These are phyloP conservation scores for Xylocampa areola DNA, from an alignment of 2,888 invertebrate genomes.

Conservation along the genomic window DNA sequence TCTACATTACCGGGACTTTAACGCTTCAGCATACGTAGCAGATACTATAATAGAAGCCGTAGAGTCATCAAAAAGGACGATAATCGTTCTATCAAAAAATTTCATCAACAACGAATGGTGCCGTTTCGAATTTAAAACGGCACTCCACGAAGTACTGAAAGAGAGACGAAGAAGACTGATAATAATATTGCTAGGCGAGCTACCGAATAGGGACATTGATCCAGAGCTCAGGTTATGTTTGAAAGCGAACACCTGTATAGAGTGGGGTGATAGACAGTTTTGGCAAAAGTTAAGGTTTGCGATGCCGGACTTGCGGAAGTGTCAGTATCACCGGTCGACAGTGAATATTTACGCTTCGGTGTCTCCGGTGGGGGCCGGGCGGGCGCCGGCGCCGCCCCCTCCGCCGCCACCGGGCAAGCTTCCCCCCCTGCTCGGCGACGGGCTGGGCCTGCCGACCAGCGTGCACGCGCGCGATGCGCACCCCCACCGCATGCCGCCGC, in stretches of 20 bases:
- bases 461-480: conserved; percentile 82
- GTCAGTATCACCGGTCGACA: conserved; percentile 91
- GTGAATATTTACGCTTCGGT: conserved; percentile 93
- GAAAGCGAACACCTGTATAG: conserved; percentile 97
- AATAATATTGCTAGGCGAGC: conserved; percentile 96
- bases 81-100: conserved; percentile 97
- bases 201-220: conserved; percentile 96
- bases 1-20: conserved; percentile 97
- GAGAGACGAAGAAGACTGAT: conserved; percentile 96
- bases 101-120: conserved; percentile 99
- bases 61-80: conserved; percentile 96
- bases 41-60: conserved; percentile 98
- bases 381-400: conserved; percentile 90
- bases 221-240: conserved; percentile 96
- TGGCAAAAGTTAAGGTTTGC: conserved; percentile 98
- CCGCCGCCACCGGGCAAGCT: conserved; percentile 91
- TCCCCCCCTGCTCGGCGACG: conserved; percentile 89
- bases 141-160: conserved; percentile 96
- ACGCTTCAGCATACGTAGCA: conserved; percentile 95
- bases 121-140: conserved; percentile 97
- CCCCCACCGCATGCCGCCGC: conserved; percentile 90
- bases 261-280: conserved; percentile 98
- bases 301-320: conserved; percentile 94
- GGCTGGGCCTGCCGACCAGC: conserved; percentile 81
- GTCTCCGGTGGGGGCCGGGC: conserved; percentile 88